Evolutionary conservation across 2,113 vertebrate genomes (phyloP).

Genomic region (Cisticola juncidis): DNA sequence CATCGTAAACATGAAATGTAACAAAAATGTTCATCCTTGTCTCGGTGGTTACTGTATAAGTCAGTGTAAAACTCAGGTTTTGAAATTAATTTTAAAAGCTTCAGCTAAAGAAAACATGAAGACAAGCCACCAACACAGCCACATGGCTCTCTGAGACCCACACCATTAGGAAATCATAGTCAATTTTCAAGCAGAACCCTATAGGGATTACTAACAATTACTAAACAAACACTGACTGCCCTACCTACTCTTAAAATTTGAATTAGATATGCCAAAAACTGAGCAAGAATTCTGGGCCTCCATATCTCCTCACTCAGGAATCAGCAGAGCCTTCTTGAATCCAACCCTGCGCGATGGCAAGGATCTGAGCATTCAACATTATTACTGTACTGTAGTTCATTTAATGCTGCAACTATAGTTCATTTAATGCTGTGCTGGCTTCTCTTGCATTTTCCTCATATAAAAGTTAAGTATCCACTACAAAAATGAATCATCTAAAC

Average conservation of each 20-base stretch:
- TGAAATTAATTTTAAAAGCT: background rate
- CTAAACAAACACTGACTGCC: background rate
- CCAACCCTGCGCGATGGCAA: background rate
- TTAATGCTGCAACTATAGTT: constrained; percentile 64
- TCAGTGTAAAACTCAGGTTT: background rate
- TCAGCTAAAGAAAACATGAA: background rate
- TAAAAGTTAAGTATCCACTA: constrained; percentile 77
- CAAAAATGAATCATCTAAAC: constrained; percentile 77
- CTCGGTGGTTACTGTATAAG: background rate
- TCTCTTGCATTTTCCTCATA: constrained; percentile 72
- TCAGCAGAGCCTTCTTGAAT: constrained; percentile 14
- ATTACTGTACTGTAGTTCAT: constrained; percentile 57
- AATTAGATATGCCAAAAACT: constrained; percentile 2
- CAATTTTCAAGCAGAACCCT: background rate
- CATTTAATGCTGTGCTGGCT: constrained; percentile 69
- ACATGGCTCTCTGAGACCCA: background rate
- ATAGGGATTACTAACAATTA: background rate
- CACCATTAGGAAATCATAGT: background rate
- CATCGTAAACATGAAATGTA: background rate
- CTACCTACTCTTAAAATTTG: background rate
- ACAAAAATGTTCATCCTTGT: background rate
- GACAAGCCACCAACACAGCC: background rate
- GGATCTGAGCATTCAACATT: constrained; percentile 32
- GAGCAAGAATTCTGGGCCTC: background rate
- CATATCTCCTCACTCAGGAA: background rate